Evolutionary conservation across 2,113 vertebrate species (phyloP), one percentile per base, ranked within the genome.

Genomic region (Oncorhynchus mykiss): DNA sequence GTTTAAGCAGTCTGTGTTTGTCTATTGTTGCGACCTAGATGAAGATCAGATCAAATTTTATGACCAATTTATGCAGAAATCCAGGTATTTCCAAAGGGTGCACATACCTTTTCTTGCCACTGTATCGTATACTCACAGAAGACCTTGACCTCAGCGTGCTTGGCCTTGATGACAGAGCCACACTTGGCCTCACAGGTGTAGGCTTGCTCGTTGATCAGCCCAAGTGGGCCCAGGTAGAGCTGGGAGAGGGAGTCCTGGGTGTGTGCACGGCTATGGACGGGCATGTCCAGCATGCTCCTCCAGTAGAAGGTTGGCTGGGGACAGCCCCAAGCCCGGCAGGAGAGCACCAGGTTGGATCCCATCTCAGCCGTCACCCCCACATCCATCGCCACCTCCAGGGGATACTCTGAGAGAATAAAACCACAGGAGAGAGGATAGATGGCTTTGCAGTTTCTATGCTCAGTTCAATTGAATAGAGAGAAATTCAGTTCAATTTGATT

Each of bases 131-230:
- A 86, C 92, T 92, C 80, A 93, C 92, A 86, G 78, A 85, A 90
- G 18, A 93, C 72, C 0, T 85, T 84, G 22, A 93, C 57, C 22
- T 82, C 70, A 4, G 68, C 76, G 31, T 20, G 65, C 12, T 75
- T 75, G 60, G 80, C 81, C 67, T 86, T 80, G 67, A n/a, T 16
- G n/a, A 88, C 81, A 0, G 88, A 79, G 66, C 84, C 89, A 64
- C 92, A 93, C 27, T 76, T 18, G 5, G 86, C 91, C 82, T 90
- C 83, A 24, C 92, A 93, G 67, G 73, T 79, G 83, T 91, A 93
- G 0, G 48, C 75, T 34, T 86, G 83, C 65, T 83, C 78, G 16
- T 92, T 84, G 75, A 77, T 75, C 39, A 90, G 67, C 29, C 78
- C 89, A 72, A 90, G 72, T 24, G 82, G 27, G 77, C 64, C 49